These are phyloP conservation scores for Gasteruption jaculator DNA, from an alignment of 2,888 invertebrate species.

Conservation along the genomic window DNA sequence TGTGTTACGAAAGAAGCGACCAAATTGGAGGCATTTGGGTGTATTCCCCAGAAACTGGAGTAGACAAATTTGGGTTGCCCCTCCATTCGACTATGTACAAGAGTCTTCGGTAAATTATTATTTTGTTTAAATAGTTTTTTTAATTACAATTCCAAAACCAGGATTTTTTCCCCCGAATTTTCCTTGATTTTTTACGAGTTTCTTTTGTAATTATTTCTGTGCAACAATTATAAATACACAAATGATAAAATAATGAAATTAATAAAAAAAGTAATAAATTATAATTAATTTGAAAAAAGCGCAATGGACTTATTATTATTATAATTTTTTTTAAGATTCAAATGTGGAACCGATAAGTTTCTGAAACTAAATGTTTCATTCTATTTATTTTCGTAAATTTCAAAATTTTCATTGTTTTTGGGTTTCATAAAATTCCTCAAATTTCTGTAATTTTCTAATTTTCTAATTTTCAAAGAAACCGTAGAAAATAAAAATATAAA, in stretches of 20 bases:
- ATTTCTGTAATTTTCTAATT: slow-evolving; percentile 5
- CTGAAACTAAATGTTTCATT: background rate
- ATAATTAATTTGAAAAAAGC: too few species aligned
- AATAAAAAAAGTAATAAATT: too few species aligned
- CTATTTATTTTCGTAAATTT: background rate
- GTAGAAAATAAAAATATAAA: background rate
- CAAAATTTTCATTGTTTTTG: too few species aligned
- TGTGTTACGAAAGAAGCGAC: slow-evolving; percentile 72
- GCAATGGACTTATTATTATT: too few species aligned
- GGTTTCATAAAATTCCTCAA: too few species aligned
- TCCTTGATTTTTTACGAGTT: too few species aligned
- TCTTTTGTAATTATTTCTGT: background rate
- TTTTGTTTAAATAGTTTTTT: slow-evolving; percentile 5
- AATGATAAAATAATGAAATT: too few species aligned
- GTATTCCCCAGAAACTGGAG: slow-evolving; percentile 71
- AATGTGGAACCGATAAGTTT: background rate
- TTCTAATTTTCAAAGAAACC: background rate
- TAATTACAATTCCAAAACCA: background rate
- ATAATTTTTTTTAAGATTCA: too few species aligned
- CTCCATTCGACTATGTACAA: slow-evolving; percentile 91
- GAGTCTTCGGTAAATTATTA: slow-evolving; percentile 66
- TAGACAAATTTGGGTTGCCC: slow-evolving; percentile 73
- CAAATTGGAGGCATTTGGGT: slow-evolving; percentile 89
- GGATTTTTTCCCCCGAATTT: too few species aligned
- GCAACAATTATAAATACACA: background rate